Conservation (phyloP, 2,113 vertebrate genomes). For the Phalacrocorax brasilianus region DNA sequence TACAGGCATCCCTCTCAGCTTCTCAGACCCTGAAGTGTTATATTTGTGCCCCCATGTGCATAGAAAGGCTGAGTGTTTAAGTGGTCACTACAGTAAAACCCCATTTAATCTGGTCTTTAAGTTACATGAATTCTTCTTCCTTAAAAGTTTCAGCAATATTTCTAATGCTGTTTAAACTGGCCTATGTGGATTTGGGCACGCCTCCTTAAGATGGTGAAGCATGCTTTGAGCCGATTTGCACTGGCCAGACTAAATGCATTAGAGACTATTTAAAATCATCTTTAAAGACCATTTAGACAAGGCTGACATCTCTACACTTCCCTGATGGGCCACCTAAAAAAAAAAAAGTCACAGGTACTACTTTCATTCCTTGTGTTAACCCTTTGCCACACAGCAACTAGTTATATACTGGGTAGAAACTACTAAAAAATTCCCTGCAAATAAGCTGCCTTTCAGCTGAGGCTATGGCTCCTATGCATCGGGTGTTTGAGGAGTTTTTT, state of each 20-base stretch:
- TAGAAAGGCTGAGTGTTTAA: conserved; percentile 70
- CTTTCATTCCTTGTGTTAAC: conserved; percentile 61
- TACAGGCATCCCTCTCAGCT: conserved; percentile 64
- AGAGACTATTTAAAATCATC: conserved; percentile 26
- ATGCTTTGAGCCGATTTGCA: background rate
- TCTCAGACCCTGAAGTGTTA: conserved; percentile 65
- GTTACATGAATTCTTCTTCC: conserved; percentile 23
- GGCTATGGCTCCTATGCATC: conserved; percentile 79
- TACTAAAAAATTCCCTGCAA: conserved; percentile 79
- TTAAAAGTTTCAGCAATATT: background rate
- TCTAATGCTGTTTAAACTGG: background rate
- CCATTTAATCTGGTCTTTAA: conserved; percentile 66
- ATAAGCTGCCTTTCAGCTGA: conserved; percentile 77
- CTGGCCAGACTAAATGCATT: background rate
- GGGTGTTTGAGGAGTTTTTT: conserved; percentile 59
- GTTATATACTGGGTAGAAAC: conserved; percentile 71
- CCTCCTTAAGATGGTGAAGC: background rate
- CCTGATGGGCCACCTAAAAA: conserved; percentile 59
- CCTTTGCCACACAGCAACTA: conserved; percentile 72
- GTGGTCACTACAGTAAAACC: conserved; percentile 56
- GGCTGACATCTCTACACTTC: conserved; percentile 68
- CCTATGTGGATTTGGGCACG: background rate
- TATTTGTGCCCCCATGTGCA: conserved; percentile 65
- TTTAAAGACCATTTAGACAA: conserved; percentile 69
- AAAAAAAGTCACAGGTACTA: conserved; percentile 65